phyloP scores from a whole-genome alignment of 1,140 invertebrate species.

The Phortica variegata region DNA sequence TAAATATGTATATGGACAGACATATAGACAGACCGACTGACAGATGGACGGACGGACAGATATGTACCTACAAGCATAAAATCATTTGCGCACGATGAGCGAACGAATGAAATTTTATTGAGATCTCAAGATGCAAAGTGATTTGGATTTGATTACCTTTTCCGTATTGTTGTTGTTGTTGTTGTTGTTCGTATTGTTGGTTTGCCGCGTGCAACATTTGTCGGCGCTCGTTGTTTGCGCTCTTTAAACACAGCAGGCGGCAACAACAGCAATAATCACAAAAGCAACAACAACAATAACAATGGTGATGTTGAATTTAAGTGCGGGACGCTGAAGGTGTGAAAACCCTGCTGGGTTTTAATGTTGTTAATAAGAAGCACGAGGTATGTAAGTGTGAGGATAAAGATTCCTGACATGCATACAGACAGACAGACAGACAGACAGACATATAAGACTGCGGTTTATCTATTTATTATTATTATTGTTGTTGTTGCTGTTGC shows the following conservation, averaged over 20 bases:
- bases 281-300: constrained; percentile 2
- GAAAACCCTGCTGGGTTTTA: constrained; percentile 57
- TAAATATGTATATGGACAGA: too few relatives aligned
- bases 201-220: constrained; percentile 2
- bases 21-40: too few relatives aligned
- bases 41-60: too few relatives aligned
- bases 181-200: constrained; percentile 1
- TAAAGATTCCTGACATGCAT: too few relatives aligned
- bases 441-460: too few relatives aligned
- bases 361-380: constrained; percentile 56
- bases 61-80: too few relatives aligned
- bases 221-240: not conserved
- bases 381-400: too few relatives aligned
- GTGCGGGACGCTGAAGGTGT: constrained; percentile 54
- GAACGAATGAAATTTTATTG: constrained; percentile 52
- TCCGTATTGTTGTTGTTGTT: constrained; percentile 2
- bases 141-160: constrained; percentile 54
- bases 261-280: constrained; percentile 16
- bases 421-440: too few relatives aligned
- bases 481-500: too few relatives aligned
- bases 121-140: constrained; percentile 54
- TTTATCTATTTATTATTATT: too few relatives aligned
- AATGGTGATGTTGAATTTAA: too few relatives aligned
- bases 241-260: not conserved
- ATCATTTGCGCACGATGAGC: too few relatives aligned